These are phyloP conservation scores for Atherinosoma microstoma DNA, from an alignment of 2,797 vertebrate species.

Conservation along the genomic window DNA sequence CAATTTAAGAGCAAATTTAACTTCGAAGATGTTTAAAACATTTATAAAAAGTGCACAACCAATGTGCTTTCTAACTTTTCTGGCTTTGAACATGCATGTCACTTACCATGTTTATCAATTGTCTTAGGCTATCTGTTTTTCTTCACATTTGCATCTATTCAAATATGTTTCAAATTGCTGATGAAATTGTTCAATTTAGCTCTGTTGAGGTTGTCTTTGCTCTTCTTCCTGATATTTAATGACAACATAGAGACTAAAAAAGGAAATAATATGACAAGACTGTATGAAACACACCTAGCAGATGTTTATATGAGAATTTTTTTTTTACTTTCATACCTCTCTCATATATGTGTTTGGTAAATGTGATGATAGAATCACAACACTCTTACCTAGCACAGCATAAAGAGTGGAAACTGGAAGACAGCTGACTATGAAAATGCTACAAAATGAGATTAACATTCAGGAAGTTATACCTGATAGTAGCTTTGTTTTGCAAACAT, in stretches of 20 bases:
- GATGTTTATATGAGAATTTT: background rate
- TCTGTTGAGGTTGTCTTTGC: background rate
- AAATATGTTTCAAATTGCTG: background rate
- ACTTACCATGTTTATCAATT: background rate
- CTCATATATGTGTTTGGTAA: background rate
- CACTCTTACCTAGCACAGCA: background rate
- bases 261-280: background rate
- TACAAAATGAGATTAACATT: background rate
- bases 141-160: background rate
- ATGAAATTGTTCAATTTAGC: background rate
- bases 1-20: no score
- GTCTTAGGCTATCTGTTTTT: background rate
- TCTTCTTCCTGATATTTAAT: background rate
- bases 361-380: background rate
- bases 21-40: no score
- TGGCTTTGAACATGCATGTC: no score
- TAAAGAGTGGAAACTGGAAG: background rate
- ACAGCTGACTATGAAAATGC: background rate
- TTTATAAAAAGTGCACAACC: no score
- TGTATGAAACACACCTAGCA: background rate
- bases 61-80: no score
- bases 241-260: background rate
- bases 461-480: background rate
- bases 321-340: no score
- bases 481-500: background rate